Conservation (phyloP, 2,888 invertebrate genomes). For the Parnassius orleans region DNA sequence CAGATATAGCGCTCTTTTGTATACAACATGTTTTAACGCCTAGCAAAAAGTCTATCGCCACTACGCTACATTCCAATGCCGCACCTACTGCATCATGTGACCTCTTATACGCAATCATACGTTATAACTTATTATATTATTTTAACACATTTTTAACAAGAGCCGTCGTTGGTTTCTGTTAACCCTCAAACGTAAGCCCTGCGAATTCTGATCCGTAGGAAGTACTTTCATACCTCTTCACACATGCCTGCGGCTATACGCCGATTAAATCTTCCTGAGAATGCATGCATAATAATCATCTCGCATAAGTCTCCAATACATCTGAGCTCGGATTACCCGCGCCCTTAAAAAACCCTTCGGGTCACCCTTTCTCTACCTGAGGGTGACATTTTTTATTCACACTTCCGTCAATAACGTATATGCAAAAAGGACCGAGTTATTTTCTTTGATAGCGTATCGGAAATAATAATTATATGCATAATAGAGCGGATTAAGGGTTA, state of each 20-base stretch:
- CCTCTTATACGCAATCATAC: too few relatives aligned
- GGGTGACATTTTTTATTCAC: conserved; percentile 78
- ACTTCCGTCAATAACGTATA: conserved; percentile 76
- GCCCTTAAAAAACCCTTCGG: conserved; percentile 59
- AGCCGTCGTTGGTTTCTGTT: conserved; percentile 37
- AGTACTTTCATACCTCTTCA: conserved; percentile 50
- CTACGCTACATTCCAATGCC: too few relatives aligned
- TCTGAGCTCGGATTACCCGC: conserved; percentile 64
- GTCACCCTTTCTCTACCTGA: conserved; percentile 72
- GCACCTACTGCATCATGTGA: too few relatives aligned
- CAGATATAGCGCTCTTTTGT: too few relatives aligned
- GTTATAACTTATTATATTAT: too few relatives aligned
- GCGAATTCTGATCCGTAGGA: conserved; percentile 56
- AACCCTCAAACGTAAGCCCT: conserved; percentile 49
- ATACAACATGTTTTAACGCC: too few relatives aligned
- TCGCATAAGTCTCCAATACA: conserved; percentile 55
- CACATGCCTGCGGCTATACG: conserved; percentile 62
- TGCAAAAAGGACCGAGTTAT: conserved; percentile 78
- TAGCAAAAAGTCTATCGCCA: too few relatives aligned
- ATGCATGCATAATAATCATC: conserved; percentile 76
- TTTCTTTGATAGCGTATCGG: conserved; percentile 77
- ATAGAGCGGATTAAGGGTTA: conserved; percentile 76
- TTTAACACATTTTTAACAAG: not conserved
- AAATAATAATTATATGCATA: conserved; percentile 82
- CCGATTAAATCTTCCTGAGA: conserved; percentile 75